Conservation (phyloP, 2,797 vertebrate species). For the Poecile montanus region DNA sequence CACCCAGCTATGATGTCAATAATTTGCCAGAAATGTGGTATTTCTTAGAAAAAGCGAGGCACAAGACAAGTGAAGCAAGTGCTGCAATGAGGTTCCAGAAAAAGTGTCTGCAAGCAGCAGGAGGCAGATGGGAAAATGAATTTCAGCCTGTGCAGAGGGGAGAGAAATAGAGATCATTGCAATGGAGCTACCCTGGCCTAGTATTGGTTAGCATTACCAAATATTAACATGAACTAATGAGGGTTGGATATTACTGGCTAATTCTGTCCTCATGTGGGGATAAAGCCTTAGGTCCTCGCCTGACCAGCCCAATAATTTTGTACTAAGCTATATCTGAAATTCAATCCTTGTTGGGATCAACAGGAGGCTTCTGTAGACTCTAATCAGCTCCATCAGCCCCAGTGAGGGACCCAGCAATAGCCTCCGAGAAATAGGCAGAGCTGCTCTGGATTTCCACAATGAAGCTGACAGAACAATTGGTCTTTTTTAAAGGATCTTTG, state of each 20-base stretch:
- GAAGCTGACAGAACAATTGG: background rate
- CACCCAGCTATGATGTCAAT: background rate
- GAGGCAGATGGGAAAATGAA: background rate
- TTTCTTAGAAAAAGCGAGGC: background rate
- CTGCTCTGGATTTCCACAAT: background rate
- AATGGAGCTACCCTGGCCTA: background rate
- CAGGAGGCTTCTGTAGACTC: background rate
- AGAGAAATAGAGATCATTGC: background rate
- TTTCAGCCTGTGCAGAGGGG: background rate
- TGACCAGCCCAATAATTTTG: background rate
- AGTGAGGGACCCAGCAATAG: background rate
- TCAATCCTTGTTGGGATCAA: background rate
- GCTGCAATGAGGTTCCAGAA: background rate
- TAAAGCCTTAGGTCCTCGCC: background rate
- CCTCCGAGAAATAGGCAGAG: background rate
- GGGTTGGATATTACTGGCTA: background rate
- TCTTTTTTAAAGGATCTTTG: background rate
- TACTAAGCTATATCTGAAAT: background rate
- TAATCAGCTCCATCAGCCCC: background rate
- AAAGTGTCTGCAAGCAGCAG: background rate
- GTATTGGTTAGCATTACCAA: background rate
- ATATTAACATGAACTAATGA: background rate
- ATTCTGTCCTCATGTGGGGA: background rate
- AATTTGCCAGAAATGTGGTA: background rate
- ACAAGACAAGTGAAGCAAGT: background rate